Conservation (phyloP, 2,888 invertebrate genomes). For the Drosophila siamana region DNA sequence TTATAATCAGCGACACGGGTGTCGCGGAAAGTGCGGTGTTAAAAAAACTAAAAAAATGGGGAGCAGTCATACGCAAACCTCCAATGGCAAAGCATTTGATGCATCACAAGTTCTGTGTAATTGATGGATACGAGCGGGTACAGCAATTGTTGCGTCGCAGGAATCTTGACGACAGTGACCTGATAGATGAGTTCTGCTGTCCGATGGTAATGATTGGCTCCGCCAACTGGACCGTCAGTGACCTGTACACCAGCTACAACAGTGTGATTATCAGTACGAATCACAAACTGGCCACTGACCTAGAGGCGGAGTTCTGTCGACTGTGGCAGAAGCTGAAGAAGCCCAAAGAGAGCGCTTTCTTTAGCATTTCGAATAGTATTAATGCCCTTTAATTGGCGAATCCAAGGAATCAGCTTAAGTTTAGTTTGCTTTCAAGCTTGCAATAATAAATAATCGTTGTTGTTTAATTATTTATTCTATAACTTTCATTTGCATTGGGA, state of each 20-base stretch:
- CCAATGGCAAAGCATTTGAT: background rate
- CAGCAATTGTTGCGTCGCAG: background rate
- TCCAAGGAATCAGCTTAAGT: no score
- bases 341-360: background rate
- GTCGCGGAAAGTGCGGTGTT: background rate
- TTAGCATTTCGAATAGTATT: background rate
- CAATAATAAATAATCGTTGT: background rate
- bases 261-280: background rate
- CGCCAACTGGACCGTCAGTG: background rate
- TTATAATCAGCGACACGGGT: background rate
- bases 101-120: conserved; percentile 1
- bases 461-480: background rate
- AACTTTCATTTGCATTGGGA: background rate
- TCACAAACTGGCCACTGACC: background rate
- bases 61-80: background rate
- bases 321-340: background rate
- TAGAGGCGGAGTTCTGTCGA: background rate
- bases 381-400: no score
- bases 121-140: background rate
- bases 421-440: background rate
- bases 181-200: background rate
- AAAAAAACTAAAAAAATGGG: background rate
- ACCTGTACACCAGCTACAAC: background rate
- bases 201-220: background rate
- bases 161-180: background rate